Conservation (phyloP, 2,797 vertebrate species). For the Heteromormyrus szaboi region DNA sequence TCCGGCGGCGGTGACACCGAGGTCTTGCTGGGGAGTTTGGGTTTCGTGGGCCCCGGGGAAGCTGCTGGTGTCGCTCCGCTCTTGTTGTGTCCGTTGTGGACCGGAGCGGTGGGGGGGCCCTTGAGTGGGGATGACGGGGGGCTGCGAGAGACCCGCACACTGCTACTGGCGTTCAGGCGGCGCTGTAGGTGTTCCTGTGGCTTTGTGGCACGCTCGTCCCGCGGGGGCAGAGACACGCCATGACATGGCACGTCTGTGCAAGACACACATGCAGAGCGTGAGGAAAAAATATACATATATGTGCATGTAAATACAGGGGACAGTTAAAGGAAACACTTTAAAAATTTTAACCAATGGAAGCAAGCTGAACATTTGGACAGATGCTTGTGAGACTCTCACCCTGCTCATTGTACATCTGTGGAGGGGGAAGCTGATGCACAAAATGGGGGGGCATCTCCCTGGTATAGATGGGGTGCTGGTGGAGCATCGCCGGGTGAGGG, state of each 20-base stretch:
- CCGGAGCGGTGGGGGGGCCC: constrained; percentile 36
- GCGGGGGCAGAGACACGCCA: constrained; percentile 41
- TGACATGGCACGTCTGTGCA: constrained; percentile 29
- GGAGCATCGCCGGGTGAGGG: constrained; percentile 51
- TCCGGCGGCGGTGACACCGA: constrained; percentile 49
- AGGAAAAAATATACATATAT: background rate
- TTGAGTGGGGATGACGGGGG: constrained; percentile 54
- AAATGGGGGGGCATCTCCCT: constrained; percentile 58
- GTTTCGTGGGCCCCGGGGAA: constrained; percentile 46
- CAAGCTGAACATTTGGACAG: background rate
- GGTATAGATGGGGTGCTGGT: constrained; percentile 56
- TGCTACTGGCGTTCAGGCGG: constrained; percentile 41
- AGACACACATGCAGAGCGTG: background rate
- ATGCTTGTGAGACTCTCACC: constrained; percentile 45
- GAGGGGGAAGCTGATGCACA: constrained; percentile 51
- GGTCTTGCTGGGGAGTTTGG: constrained; percentile 54
- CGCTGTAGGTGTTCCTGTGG: constrained; percentile 63
- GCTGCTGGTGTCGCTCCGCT: constrained; percentile 43
- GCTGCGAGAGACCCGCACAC: constrained; percentile 34
- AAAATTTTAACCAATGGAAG: background rate
- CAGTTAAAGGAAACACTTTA: background rate
- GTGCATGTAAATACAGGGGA: background rate
- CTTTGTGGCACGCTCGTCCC: constrained; percentile 61
- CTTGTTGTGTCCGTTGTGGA: constrained; percentile 56
- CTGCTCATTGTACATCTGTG: constrained; percentile 61